A percentile compares a stretch with the other conserved stretches of the same genome.
Evolutionary conservation across 1,140 invertebrate species (phyloP).

Genomic region (Papilio dardanus): DNA sequence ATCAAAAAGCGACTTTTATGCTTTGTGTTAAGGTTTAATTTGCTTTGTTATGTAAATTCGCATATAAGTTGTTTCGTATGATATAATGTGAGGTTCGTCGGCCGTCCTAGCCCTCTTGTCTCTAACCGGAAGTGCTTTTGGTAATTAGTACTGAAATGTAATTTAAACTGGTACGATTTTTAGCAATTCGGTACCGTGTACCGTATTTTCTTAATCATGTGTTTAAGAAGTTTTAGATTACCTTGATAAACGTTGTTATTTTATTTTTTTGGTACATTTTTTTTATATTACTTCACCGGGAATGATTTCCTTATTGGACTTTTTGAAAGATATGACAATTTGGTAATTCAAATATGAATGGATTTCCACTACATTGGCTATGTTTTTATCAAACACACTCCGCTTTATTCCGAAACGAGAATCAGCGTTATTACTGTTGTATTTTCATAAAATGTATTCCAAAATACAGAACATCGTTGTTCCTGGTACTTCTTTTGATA

Average conservation of each 20-base stretch:
- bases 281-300: too few relatives aligned
- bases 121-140: slow-evolving; percentile 66
- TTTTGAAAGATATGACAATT: too few relatives aligned
- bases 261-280: background rate
- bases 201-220: background rate
- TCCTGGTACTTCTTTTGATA: too few relatives aligned
- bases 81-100: slow-evolving; percentile 64
- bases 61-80: slow-evolving; percentile 48
- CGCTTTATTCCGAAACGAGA: too few relatives aligned
- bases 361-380: too few relatives aligned
- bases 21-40: slow-evolving; percentile 45
- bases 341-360: too few relatives aligned
- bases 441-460: too few relatives aligned
- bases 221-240: background rate
- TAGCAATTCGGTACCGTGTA: background rate
- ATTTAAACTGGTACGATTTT: slow-evolving; percentile 48
- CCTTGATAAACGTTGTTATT: background rate
- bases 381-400: too few relatives aligned
- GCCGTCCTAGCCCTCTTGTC: slow-evolving; percentile 75
- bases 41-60: slow-evolving; percentile 40
- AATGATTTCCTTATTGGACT: background rate
- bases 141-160: slow-evolving; percentile 71
- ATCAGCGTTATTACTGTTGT: too few relatives aligned
- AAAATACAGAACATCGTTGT: too few relatives aligned
- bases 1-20: slow-evolving; percentile 49